phyloP scores from a whole-genome alignment of 2,797 vertebrate genomes.

The Botia kubotai region DNA sequence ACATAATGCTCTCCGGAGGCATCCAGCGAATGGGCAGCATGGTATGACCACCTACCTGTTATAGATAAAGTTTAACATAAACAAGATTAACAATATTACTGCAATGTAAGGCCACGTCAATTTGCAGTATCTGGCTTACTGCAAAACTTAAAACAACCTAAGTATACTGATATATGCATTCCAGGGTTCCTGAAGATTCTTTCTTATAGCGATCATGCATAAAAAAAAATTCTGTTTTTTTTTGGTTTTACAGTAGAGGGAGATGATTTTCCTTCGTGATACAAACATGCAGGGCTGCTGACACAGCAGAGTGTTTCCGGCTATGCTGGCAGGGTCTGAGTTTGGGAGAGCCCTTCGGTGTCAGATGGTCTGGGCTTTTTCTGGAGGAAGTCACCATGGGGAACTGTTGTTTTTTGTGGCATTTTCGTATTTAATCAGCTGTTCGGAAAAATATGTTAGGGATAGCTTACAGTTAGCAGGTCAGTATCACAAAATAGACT shows the following conservation, averaged over 20 bases:
- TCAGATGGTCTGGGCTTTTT: slow-evolving; percentile 56
- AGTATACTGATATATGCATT: background rate
- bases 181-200: background rate
- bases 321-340: slow-evolving; percentile 35
- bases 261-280: slow-evolving; percentile 23
- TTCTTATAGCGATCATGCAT: background rate
- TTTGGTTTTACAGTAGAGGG: background rate
- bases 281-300: slow-evolving; percentile 50
- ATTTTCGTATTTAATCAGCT: slow-evolving; percentile 38
- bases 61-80: slow-evolving; percentile 5
- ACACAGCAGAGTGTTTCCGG: slow-evolving; percentile 36
- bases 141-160: background rate
- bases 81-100: background rate
- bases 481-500: background rate
- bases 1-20: slow-evolving; percentile 99
- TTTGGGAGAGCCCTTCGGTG: slow-evolving; percentile 54
- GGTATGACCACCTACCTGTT: slow-evolving; percentile 95
- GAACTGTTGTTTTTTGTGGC: slow-evolving; percentile 38
- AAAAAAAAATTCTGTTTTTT: background rate
- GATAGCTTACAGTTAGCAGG: background rate
- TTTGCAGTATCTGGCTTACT: background rate
- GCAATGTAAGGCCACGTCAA: background rate
- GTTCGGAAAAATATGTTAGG: background rate
- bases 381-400: slow-evolving; percentile 33
- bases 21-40: slow-evolving; percentile 99